phyloP scores from a whole-genome alignment of 2,797 vertebrate genomes.

The Gobio occitaniae region DNA sequence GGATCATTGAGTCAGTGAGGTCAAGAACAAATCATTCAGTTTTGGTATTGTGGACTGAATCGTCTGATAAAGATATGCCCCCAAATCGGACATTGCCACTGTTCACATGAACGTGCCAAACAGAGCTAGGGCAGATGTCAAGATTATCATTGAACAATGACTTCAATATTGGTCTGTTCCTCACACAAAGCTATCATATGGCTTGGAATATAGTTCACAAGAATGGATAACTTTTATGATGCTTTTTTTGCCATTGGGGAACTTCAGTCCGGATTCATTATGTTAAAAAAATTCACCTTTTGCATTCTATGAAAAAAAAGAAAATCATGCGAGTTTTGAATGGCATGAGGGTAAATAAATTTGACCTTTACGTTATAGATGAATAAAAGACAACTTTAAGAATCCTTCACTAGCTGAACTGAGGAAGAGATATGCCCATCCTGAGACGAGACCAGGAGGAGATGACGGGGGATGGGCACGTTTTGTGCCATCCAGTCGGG shows the following conservation, averaged over 20 bases:
- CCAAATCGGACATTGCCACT: background rate
- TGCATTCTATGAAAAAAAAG: background rate
- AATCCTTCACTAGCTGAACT: background rate
- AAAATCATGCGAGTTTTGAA: background rate
- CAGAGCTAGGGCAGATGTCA: background rate
- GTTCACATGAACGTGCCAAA: background rate
- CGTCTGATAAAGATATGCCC: background rate
- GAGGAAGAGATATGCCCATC: background rate
- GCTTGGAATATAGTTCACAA: background rate
- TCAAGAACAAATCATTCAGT: background rate
- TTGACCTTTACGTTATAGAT: background rate
- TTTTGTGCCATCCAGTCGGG: conserved; percentile 61
- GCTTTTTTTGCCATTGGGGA: background rate
- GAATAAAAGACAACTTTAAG: background rate
- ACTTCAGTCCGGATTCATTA: background rate
- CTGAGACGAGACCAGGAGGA: conserved; percentile 7
- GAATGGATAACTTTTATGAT: background rate
- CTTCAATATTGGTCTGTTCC: background rate
- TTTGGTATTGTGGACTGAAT: background rate
- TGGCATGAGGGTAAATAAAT: background rate
- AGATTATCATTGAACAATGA: background rate
- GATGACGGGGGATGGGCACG: background rate
- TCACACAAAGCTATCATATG: background rate
- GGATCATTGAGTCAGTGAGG: background rate
- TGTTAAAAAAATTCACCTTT: background rate